These are phyloP conservation scores for Ailurus styani DNA, from an alignment of 2,113 vertebrate genomes.

Conservation along the genomic window DNA sequence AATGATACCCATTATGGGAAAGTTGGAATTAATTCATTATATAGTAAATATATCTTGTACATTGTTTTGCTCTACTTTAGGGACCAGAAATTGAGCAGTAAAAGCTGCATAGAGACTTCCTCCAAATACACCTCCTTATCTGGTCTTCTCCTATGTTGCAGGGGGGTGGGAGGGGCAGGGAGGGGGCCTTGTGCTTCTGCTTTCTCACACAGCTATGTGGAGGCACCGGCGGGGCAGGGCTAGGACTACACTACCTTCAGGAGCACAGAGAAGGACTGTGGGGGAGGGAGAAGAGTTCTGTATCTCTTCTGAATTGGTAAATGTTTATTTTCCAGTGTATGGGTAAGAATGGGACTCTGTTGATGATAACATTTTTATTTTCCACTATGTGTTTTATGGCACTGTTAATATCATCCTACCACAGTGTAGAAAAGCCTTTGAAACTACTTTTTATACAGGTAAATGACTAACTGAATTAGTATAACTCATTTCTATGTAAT, in stretches of 20 bases:
- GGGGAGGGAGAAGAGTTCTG: neutral
- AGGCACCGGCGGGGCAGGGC: neutral
- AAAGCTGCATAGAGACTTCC: neutral
- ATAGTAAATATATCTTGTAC: neutral
- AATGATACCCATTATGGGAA: neutral
- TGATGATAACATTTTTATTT: neutral
- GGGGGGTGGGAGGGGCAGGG: too few species aligned
- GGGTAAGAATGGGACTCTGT: neutral
- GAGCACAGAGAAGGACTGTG: neutral
- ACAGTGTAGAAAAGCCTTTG: neutral
- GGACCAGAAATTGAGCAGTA: neutral
- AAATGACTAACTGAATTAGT: slow-evolving; percentile 3
- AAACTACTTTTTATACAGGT: slow-evolving; percentile 15
- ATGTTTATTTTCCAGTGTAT: neutral
- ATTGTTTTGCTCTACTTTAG: neutral
- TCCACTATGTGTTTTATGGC: neutral
- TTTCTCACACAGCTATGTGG: neutral
- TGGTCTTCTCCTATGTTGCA: neutral
- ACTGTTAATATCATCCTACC: neutral
- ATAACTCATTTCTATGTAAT: neutral
- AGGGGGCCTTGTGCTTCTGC: neutral
- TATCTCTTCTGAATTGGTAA: neutral
- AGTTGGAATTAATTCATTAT: neutral
- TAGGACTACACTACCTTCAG: neutral
- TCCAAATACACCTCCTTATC: neutral